Evolutionary conservation across 2,888 invertebrate genomes (phyloP), one percentile per base, ranked within the genome.

Genomic region (Aromia moschata): DNA sequence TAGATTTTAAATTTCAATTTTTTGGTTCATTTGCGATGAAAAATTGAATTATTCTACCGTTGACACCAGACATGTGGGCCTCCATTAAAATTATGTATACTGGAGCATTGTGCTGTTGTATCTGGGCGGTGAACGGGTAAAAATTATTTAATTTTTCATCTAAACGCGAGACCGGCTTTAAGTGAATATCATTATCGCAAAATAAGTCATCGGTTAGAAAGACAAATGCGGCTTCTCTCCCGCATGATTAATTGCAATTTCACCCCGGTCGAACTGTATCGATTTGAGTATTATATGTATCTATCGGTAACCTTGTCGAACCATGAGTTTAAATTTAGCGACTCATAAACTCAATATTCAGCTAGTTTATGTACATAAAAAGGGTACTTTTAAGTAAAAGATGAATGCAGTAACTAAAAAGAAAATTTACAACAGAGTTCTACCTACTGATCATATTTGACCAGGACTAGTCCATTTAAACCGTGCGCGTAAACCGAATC

Each of bases 11-110:
- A 49, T 49, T 49, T 17, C 49, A 49, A 49, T 49, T 49, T 49
- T 37, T 49, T 49, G 49, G 49, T 49, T 49, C 49, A 49, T 49
- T 49, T 49, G 49, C 14, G 37, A 49, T 49, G 49, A 49, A 38
- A 49, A 49, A 49, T 49, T 49, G 49, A 49, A 49, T 49, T 49
- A 49, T 49, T 33, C 49, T 38, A 49, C 37, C 49, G 49, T 49
- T 38, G 49, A 49, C 49, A 49, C 49, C 14, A 49, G 14, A 49
- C 37, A 49, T 49, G 49, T 49, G 49, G 25, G 49, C 49, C 20
- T 15, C 37, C 49, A 49, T 49, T 49, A 49, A 49, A 49, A 37
- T 49, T 49, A 37, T n/a, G n/a, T n/a, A n/a, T 49, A 49, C 49
- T 20, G 14, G 37, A 49, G 49, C 49, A 38, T 49, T 49, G 37